phyloP scores from a whole-genome alignment of 2,113 vertebrate species.

The Abramis brama region DNA sequence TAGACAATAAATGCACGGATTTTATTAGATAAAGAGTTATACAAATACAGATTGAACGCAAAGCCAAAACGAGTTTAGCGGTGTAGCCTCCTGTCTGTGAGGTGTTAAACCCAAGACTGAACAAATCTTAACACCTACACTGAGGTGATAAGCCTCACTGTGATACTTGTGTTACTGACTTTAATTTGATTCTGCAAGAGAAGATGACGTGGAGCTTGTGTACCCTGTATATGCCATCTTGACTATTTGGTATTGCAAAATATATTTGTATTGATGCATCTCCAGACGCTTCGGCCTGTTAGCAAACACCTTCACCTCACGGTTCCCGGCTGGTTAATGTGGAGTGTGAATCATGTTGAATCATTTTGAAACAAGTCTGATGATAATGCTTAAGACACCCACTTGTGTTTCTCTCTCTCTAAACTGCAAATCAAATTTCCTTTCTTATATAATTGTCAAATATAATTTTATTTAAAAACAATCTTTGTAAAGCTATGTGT shows the following conservation, averaged over 20 bases:
- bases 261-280: background rate
- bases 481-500: background rate
- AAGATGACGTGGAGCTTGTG: background rate
- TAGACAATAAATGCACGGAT: background rate
- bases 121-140: constrained; percentile 8
- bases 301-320: constrained; percentile 3
- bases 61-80: background rate
- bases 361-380: background rate
- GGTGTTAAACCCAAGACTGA: constrained; percentile 14
- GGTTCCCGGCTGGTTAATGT: background rate
- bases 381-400: constrained; percentile 5
- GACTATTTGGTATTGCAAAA: background rate
- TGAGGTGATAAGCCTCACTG: constrained; percentile 12
- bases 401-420: background rate
- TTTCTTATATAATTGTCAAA: background rate
- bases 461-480: background rate
- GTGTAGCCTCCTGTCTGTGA: constrained; percentile 14
- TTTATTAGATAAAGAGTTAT: background rate
- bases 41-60: background rate
- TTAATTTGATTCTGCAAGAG: constrained; percentile 21
- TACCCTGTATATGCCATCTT: background rate
- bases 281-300: background rate
- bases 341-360: background rate
- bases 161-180: background rate
- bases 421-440: background rate